Conservation (phyloP, 2,797 vertebrate genomes). For the Sebastes cheni region DNA sequence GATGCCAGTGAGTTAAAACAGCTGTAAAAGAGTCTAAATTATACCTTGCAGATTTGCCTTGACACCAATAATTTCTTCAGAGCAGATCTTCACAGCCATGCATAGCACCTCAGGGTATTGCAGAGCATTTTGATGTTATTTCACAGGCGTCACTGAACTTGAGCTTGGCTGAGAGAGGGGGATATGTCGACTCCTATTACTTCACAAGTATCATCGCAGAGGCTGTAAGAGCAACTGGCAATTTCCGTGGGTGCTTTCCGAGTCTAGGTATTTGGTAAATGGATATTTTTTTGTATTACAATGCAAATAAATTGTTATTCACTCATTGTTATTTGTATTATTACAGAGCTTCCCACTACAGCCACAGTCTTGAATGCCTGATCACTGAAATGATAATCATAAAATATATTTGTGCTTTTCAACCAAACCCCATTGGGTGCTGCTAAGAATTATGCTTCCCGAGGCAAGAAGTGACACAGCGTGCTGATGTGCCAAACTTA, state of each 20-base stretch:
- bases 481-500: constrained; percentile 24
- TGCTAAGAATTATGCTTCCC: constrained; percentile 2
- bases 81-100: constrained; percentile 42
- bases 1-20: background rate
- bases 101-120: constrained; percentile 27
- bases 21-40: constrained; percentile 1
- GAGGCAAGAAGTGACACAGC: background rate
- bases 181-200: constrained; percentile 35
- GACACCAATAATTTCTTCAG: constrained; percentile 38
- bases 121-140: constrained; percentile 45
- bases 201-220: constrained; percentile 2
- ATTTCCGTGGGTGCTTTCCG: background rate
- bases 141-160: constrained; percentile 39
- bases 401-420: constrained; percentile 1
- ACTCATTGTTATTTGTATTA: background rate
- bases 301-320: background rate
- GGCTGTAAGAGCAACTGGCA: background rate
- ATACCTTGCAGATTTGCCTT: constrained; percentile 20
- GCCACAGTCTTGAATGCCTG: background rate
- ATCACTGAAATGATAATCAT: constrained; percentile 13
- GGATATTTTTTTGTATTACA: background rate
- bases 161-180: constrained; percentile 21
- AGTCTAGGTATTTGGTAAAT: background rate
- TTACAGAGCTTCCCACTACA: background rate
- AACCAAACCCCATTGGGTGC: background rate